phyloP scores from a whole-genome alignment of 2,797 vertebrate genomes.

The Tokudaia muenninki region DNA sequence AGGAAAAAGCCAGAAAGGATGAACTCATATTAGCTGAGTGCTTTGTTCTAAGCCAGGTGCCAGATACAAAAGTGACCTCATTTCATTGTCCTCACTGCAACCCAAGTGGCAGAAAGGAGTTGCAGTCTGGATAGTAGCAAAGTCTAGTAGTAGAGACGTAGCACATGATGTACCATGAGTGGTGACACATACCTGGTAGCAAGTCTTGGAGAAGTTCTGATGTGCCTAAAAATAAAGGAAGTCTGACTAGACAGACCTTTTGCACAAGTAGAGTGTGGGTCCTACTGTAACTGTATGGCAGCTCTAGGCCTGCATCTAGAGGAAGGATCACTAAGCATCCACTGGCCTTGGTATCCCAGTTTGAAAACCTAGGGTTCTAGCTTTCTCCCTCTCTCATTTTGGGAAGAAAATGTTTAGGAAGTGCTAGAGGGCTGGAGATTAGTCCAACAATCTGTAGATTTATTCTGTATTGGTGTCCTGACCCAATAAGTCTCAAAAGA shows the following conservation, averaged over 20 bases:
- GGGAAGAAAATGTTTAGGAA: conserved; percentile 45
- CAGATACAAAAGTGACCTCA: conserved; percentile 66
- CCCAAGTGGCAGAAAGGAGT: conserved; percentile 35
- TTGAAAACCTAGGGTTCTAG: conserved; percentile 34
- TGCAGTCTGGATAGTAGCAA: conserved; percentile 40
- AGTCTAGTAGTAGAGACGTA: conserved; percentile 5
- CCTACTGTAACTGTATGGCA: not conserved
- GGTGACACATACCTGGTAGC: conserved; percentile 13
- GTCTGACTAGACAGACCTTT: not conserved
- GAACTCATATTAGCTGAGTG: conserved; percentile 23
- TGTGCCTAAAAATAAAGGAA: conserved; percentile 42
- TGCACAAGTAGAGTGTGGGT: conserved; percentile 13
- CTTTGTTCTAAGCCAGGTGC: not conserved
- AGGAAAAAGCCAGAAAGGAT: conserved; percentile 36
- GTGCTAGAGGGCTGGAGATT: not conserved
- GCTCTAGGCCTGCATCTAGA: not conserved
- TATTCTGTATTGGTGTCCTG: conserved; percentile 3
- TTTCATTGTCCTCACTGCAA: conserved; percentile 60
- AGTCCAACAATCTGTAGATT: conserved; percentile 8
- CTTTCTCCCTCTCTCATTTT: not conserved
- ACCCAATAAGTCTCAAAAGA: not conserved
- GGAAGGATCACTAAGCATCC: not conserved
- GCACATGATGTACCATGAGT: not conserved
- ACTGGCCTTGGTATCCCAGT: conserved; percentile 3
- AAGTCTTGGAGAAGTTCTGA: conserved; percentile 14